Percentiles rank a stretch among this genome's conserved stretches.
These are phyloP conservation scores for Petromus typicus DNA, from an alignment of 2,113 vertebrate species.

Conservation along the genomic window DNA sequence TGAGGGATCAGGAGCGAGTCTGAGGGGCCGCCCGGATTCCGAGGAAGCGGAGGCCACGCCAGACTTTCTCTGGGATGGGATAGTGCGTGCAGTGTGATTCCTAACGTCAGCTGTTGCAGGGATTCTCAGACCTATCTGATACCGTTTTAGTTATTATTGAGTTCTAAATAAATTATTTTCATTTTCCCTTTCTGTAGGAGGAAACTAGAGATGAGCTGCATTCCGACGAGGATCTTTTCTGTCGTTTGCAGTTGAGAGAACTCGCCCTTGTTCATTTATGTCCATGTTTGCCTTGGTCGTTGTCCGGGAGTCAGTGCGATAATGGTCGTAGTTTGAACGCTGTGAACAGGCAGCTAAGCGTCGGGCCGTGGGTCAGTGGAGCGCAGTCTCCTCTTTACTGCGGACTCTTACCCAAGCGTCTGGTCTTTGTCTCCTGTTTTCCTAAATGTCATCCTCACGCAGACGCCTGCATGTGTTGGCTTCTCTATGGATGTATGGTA, in stretches of 20 bases:
- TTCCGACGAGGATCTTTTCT: background rate
- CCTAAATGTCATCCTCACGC: background rate
- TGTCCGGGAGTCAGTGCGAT: no score
- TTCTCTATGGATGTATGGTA: background rate
- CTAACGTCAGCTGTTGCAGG: no score
- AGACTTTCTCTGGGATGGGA: no score
- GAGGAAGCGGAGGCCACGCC: background rate
- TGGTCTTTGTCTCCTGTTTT: background rate
- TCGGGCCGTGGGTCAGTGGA: background rate
- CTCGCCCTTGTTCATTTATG: background rate
- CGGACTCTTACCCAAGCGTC: background rate
- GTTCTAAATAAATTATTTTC: background rate
- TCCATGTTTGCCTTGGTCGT: accelerated
- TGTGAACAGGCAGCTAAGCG: background rate
- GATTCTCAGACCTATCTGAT: background rate
- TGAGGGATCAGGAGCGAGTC: accelerated
- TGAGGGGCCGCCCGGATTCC: no score
- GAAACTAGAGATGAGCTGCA: background rate
- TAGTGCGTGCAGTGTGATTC: no score
- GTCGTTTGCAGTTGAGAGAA: background rate
- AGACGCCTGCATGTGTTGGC: background rate
- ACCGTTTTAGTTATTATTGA: background rate
- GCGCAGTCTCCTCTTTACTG: background rate
- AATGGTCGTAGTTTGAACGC: background rate
- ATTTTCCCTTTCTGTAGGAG: background rate